Base-by-base conservation (phyloP, 37 sponge, comb jelly and placozoan species). In the Haliclona indistincta region DNA sequence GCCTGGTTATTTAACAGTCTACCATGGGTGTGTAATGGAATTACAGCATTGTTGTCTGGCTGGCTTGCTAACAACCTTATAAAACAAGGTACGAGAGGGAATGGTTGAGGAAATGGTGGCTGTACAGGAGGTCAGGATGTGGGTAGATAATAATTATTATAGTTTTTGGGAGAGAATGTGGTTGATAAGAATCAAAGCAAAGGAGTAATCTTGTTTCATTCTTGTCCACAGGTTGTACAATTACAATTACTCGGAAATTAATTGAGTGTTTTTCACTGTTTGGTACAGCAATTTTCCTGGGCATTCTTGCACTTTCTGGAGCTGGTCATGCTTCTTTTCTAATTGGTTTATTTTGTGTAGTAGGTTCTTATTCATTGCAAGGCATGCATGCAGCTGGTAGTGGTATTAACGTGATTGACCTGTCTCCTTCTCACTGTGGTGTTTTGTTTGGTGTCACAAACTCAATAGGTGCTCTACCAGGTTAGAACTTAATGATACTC, bases 391-490 rank as follows among this genome's bases (percentile, higher is more conserved):
- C 61, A 2, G 54, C 67, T 6, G 75, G 76, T 20, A 55, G 64
- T n/a, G 35, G 61, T 39, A 53, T 68, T 13, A 83, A 75, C 32
- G 43, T 60, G 26, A 39, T 56, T 17, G 83, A 83, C 61, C 76
- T 83, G 2, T 22, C 68, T 4, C 82, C 74, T n/a, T 25, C 68
- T 34, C 67, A 58, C 20, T n/a, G n/a, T n/a, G 75, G 76, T 0
- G 55, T 52, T 32, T 61, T 83, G 26, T 75, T 45, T 38, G 61
- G 61, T 67, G 76, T 54, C 2, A 66, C 63, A 37, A 74, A 68
- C 68, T 55, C 83, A 25, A n/a, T 74, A 25, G 67, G 76, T 66
- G 47, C 68, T 32, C 40, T 75, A 54, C 67, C 83, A 74, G 83
- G 83, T 74, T 28, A 1, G 70, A 23, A 40, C 26, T 40, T 38